These are phyloP conservation scores for Stegostoma tigrinum DNA, from an alignment of 2,113 vertebrate genomes.

Conservation along the genomic window DNA sequence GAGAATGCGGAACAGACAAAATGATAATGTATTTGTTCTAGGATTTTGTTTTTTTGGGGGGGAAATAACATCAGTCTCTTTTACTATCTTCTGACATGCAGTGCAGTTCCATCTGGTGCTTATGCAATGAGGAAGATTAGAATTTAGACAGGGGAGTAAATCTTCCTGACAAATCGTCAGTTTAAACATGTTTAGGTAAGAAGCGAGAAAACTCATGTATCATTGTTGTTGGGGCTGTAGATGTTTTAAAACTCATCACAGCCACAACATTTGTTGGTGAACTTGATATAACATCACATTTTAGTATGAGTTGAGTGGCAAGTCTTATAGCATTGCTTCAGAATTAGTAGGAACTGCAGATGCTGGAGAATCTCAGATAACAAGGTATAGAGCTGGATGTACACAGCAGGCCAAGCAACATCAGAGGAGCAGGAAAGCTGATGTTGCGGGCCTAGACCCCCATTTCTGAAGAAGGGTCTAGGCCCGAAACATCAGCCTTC, in stretches of 20 bases:
- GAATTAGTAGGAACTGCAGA: no score
- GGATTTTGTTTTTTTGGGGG: background rate
- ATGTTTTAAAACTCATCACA: background rate
- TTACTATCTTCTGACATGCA: background rate
- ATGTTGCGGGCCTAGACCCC: no score
- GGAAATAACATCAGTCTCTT: background rate
- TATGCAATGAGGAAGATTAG: slow-evolving; percentile 15
- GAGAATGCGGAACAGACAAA: background rate
- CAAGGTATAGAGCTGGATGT: no score
- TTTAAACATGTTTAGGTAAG: background rate
- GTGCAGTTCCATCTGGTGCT: background rate
- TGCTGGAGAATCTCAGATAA: no score
- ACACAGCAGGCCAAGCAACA: no score
- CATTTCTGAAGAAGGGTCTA: no score
- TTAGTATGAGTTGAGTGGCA: background rate
- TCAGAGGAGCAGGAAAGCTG: no score
- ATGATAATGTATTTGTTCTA: background rate
- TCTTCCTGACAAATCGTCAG: slow-evolving; percentile 19
- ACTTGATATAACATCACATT: background rate
- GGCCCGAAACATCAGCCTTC: no score
- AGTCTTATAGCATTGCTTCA: background rate
- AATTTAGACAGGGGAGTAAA: slow-evolving; percentile 27
- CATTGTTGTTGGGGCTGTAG: background rate
- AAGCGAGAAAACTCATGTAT: background rate
- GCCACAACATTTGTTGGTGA: background rate